phyloP scores from a whole-genome alignment of 1,140 invertebrate species.

The Sitophilus oryzae region DNA sequence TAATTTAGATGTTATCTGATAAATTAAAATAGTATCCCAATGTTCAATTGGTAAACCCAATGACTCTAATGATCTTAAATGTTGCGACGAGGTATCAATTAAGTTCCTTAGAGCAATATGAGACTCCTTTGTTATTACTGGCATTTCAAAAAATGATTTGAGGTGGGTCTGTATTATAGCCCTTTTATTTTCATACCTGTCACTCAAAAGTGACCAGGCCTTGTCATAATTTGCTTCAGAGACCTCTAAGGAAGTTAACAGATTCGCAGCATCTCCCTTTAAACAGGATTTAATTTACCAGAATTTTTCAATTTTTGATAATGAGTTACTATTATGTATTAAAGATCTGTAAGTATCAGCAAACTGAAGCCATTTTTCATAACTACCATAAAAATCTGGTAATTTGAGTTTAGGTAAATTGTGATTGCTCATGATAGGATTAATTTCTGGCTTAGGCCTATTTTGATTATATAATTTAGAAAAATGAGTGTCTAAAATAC shows the following conservation, averaged over 20 bases:
- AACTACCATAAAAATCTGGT: too few relatives aligned
- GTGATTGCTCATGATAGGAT: too few relatives aligned
- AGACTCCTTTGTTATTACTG: neutral
- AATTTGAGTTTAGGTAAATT: too few relatives aligned
- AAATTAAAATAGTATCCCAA: conserved; percentile 1
- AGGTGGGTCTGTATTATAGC: neutral
- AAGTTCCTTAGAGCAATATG: neutral
- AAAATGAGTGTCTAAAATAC: too few relatives aligned
- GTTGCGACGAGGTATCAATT: neutral
- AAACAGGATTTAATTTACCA: neutral
- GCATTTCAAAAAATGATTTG: neutral
- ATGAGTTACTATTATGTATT: too few relatives aligned
- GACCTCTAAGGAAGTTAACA: neutral
- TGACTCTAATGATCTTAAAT: neutral
- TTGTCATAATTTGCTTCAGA: neutral
- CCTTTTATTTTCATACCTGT: conserved; percentile 3
- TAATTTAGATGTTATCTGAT: neutral
- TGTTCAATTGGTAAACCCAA: neutral
- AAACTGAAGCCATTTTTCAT: too few relatives aligned
- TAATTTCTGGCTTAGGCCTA: too few relatives aligned
- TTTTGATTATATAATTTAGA: too few relatives aligned
- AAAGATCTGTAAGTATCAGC: too few relatives aligned
- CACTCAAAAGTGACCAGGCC: neutral
- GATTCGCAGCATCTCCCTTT: neutral
- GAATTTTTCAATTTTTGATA: conserved; percentile 1